Percentiles rank a stretch among this genome's conserved stretches.
These are phyloP conservation scores for Chironomus tentans DNA, from an alignment of 2,888 invertebrate species.

Conservation along the genomic window DNA sequence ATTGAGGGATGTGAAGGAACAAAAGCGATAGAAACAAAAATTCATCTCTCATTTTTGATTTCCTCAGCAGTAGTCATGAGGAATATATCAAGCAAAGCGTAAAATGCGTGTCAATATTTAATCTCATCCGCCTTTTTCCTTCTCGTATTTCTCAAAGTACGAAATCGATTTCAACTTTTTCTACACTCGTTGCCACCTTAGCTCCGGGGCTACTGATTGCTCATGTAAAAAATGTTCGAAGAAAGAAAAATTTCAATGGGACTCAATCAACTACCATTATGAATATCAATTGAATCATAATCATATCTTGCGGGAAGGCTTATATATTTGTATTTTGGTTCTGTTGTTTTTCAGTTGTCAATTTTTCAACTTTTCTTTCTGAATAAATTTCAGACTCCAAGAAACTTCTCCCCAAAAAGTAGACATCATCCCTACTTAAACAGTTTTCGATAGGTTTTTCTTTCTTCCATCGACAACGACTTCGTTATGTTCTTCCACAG, in stretches of 20 bases:
- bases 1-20: too few species aligned
- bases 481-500: background rate
- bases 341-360: background rate
- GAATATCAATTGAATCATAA: conserved; percentile 27
- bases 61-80: too few species aligned
- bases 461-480: background rate
- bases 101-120: background rate
- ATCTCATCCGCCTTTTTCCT: background rate
- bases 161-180: too few species aligned
- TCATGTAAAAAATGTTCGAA: background rate
- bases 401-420: background rate
- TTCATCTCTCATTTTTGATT: too few species aligned
- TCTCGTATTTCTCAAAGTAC: too few species aligned
- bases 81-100: background rate
- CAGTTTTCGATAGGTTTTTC: background rate
- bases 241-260: conserved; percentile 11
- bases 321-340: background rate
- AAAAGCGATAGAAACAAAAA: too few species aligned
- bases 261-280: conserved; percentile 27
- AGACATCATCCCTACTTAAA: background rate
- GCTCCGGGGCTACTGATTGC: background rate
- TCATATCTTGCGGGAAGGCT: conserved; percentile 22
- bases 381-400: background rate
- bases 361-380: background rate
- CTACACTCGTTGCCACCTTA: background rate